These are phyloP conservation scores for Burhinus oedicnemus DNA, from an alignment of 2,113 vertebrate genomes.

Conservation along the genomic window DNA sequence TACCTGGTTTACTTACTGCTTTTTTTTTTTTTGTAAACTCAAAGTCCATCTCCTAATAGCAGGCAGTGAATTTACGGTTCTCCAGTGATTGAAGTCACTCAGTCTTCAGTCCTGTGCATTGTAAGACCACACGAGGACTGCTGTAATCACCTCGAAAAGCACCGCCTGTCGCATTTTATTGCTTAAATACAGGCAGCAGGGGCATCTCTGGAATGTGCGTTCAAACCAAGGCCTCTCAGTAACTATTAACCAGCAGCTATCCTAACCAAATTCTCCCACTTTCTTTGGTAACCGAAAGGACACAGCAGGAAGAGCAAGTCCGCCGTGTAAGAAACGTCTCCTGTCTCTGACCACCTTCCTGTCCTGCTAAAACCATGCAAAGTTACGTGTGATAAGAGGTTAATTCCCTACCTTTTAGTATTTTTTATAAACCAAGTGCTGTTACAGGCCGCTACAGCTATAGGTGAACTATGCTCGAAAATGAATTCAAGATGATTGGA, in stretches of 20 bases:
- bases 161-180: neutral
- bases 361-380: neutral
- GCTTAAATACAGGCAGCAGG: neutral
- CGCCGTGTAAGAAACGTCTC: neutral
- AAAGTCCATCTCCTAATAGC: neutral
- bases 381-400: fast-evolving
- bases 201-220: neutral
- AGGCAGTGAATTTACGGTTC: neutral
- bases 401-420: neutral
- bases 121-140: neutral
- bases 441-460: neutral
- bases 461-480: neutral
- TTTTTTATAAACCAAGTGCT: neutral
- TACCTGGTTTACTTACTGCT: neutral
- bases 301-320: neutral
- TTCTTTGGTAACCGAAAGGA: neutral
- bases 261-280: neutral
- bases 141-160: neutral
- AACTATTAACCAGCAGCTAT: neutral
- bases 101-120: neutral
- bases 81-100: neutral
- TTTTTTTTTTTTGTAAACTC: neutral
- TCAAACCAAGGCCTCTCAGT: neutral
- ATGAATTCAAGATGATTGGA: neutral
- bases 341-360: neutral